Conservation (phyloP, 1,140 invertebrate genomes). For the Metopolophium dirhodum region DNA sequence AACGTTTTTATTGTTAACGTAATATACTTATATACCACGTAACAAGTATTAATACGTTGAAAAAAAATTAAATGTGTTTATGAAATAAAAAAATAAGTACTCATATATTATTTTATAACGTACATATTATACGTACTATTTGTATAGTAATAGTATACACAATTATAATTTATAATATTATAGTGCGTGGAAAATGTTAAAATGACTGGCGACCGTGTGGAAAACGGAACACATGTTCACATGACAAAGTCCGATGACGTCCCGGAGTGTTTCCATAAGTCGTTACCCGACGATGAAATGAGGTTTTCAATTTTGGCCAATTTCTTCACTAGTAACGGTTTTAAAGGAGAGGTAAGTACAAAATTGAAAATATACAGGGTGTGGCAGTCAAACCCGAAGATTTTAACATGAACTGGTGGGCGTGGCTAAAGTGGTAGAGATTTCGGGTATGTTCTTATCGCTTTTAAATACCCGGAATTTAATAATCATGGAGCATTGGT, state of each 20-base stretch:
- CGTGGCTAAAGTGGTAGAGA: too few relatives aligned
- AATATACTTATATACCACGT: too few relatives aligned
- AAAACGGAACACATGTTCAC: conserved; percentile 68
- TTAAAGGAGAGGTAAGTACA: conserved; percentile 74
- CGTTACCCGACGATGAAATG: conserved; percentile 71
- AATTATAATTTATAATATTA: not conserved
- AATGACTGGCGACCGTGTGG: conserved; percentile 62
- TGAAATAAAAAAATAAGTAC: not conserved
- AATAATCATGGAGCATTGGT: too few relatives aligned
- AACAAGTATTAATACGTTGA: too few relatives aligned
- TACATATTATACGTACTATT: not conserved
- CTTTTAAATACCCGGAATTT: too few relatives aligned
- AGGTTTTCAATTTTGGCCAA: conserved; percentile 81
- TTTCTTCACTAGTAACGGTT: conserved; percentile 79
- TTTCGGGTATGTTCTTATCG: too few relatives aligned
- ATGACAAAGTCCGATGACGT: conserved; percentile 58
- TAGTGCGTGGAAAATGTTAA: conserved; percentile 17
- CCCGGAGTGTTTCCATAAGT: conserved; percentile 66
- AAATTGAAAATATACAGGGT: not conserved
- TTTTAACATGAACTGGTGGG: too few relatives aligned
- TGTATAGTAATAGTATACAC: too few relatives aligned
- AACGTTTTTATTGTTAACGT: too few relatives aligned
- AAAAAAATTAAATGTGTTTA: too few relatives aligned
- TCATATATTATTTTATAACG: not conserved
- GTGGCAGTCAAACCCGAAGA: too few relatives aligned